phyloP scores from a whole-genome alignment of 1,140 invertebrate species.

The Carposina sasakii region DNA sequence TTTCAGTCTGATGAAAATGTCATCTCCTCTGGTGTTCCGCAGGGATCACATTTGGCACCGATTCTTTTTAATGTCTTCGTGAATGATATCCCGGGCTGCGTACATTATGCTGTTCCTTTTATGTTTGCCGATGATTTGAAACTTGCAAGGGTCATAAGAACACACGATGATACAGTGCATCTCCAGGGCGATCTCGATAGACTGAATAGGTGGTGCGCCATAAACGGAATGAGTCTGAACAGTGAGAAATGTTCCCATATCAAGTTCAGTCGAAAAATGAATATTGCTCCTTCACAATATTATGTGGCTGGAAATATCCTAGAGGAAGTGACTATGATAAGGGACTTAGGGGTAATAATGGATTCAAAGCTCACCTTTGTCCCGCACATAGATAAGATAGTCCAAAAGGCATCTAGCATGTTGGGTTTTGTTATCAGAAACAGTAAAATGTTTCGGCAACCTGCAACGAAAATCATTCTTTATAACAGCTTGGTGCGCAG shows the following conservation, averaged over 20 bases:
- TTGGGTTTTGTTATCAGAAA: conserved; percentile 1
- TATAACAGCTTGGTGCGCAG: conserved; percentile 8
- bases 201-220: background rate
- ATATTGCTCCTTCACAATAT: background rate
- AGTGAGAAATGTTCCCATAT: background rate
- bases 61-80: conserved; percentile 1
- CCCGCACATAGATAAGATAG: background rate
- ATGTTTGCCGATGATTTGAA: conserved; percentile 1
- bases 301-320: background rate
- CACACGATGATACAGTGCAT: background rate
- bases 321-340: background rate
- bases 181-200: background rate
- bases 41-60: conserved; percentile 7
- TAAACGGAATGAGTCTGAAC: background rate
- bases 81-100: background rate
- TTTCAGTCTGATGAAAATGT: background rate
- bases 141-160: background rate
- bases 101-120: background rate
- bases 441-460: background rate
- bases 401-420: conserved; percentile 6
- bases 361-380: conserved; percentile 2
- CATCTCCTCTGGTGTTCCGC: conserved; percentile 1
- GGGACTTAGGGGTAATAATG: conserved; percentile 6
- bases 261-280: background rate
- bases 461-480: background rate